Conservation (phyloP, 2,888 invertebrate genomes). For the Nomada hirtipes region DNA sequence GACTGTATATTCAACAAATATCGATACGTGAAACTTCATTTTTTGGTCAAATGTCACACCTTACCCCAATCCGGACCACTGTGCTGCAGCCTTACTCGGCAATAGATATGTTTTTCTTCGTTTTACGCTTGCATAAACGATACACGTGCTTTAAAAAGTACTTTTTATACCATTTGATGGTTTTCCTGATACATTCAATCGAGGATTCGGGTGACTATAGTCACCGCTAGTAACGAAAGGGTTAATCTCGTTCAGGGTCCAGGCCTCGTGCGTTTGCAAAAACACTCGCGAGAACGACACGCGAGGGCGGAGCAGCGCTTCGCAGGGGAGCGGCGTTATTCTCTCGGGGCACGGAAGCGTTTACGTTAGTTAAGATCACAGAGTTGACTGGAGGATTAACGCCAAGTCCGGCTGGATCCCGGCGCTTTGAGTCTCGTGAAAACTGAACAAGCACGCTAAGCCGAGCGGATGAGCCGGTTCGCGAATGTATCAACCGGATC, state of each 20-base stretch:
- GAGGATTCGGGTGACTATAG: too few relatives aligned
- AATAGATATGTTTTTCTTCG: too few relatives aligned
- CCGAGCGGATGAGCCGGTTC: constrained; percentile 48
- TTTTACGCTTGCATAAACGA: too few relatives aligned
- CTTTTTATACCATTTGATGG: too few relatives aligned
- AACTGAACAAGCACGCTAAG: constrained; percentile 64
- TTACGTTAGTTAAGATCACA: constrained; percentile 59
- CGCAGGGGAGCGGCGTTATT: constrained; percentile 41
- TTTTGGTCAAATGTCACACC: too few relatives aligned
- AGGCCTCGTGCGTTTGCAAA: constrained; percentile 4
- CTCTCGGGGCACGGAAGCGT: constrained; percentile 13
- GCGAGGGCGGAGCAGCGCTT: constrained; percentile 24
- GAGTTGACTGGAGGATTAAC: constrained; percentile 64
- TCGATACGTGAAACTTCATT: too few relatives aligned
- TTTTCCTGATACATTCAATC: too few relatives aligned
- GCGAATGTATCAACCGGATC: constrained; percentile 27
- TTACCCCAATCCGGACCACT: too few relatives aligned
- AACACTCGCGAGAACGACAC: background rate
- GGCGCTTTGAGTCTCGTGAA: constrained; percentile 50
- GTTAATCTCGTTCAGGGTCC: constrained; percentile 36
- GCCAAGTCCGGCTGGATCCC: constrained; percentile 38
- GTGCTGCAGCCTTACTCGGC: background rate
- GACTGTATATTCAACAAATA: too few relatives aligned
- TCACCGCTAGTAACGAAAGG: too few relatives aligned
- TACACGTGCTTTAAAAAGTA: too few relatives aligned